Percentiles rank a stretch among this genome's conserved stretches.
Evolutionary conservation across 2,888 invertebrate species (phyloP).

Genomic region (Ochropacha duplaris): DNA sequence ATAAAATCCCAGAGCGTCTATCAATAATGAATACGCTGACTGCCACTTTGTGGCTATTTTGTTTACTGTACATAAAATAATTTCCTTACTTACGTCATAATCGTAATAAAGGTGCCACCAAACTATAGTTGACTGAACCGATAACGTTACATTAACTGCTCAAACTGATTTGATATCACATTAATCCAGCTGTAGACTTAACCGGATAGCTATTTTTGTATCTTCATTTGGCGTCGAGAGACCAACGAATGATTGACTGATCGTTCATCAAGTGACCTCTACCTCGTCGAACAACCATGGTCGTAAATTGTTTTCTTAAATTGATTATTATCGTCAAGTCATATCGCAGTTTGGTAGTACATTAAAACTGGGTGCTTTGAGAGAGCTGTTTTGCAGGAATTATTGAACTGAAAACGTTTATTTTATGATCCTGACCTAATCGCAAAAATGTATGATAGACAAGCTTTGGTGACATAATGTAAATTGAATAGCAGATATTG

Average conservation of each 20-base stretch:
- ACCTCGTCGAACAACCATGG: background rate
- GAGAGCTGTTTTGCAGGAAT: background rate
- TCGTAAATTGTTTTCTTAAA: background rate
- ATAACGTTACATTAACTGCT: background rate
- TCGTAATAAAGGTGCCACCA: background rate
- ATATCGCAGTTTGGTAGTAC: background rate
- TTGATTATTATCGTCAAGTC: background rate
- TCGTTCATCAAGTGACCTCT: no score
- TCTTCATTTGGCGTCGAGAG: background rate
- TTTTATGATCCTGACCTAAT: background rate
- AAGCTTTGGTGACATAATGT: conserved; percentile 23
- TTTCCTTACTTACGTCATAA: background rate
- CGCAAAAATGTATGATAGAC: conserved; percentile 19
- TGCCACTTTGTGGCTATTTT: background rate
- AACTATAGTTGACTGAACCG: background rate
- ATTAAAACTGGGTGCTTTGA: background rate
- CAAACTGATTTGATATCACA: no score
- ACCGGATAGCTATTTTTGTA: no score
- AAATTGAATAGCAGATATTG: conserved; percentile 50
- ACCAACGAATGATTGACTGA: no score
- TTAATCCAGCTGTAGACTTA: no score
- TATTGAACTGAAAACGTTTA: background rate
- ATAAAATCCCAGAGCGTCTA: conserved; percentile 18
- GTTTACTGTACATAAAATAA: background rate
- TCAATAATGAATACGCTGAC: conserved; percentile 6